Conservation (phyloP, 35 echinoderm and acorn worm genomes). For the Anneissia japonica region DNA sequence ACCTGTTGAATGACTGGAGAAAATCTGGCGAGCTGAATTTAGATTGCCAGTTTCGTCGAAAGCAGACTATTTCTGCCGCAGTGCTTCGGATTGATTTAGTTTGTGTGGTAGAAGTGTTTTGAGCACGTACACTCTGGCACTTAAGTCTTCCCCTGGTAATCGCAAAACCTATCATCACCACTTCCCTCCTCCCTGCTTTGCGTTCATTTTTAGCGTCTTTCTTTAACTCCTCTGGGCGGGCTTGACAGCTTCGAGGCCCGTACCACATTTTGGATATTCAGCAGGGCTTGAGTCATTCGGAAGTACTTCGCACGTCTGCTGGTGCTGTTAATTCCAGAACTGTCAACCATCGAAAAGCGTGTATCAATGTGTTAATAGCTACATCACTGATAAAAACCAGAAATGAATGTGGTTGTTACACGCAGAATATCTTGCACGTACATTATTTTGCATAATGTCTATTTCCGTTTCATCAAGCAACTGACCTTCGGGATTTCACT, state of each 20-base stretch:
- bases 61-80: too few species aligned
- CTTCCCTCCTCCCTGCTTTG: background rate
- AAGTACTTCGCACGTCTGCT: constrained; percentile 1
- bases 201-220: background rate
- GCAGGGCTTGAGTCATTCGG: background rate
- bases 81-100: background rate
- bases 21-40: too few species aligned
- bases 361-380: background rate
- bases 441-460: background rate
- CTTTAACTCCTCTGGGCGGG: background rate
- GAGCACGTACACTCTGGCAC: background rate
- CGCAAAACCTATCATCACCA: background rate
- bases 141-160: background rate
- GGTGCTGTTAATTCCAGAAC: background rate
- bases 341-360: background rate
- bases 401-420: background rate
- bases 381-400: background rate
- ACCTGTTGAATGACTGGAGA: too few species aligned
- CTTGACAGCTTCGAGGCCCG: background rate
- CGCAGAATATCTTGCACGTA: background rate
- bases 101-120: background rate
- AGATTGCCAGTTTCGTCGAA: too few species aligned
- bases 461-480: background rate
- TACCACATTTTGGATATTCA: background rate
- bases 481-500: background rate